Evolutionary conservation across 2,888 invertebrate species (phyloP), one percentile per base, ranked within the genome.

Genomic region (Ditula angustiorana): DNA sequence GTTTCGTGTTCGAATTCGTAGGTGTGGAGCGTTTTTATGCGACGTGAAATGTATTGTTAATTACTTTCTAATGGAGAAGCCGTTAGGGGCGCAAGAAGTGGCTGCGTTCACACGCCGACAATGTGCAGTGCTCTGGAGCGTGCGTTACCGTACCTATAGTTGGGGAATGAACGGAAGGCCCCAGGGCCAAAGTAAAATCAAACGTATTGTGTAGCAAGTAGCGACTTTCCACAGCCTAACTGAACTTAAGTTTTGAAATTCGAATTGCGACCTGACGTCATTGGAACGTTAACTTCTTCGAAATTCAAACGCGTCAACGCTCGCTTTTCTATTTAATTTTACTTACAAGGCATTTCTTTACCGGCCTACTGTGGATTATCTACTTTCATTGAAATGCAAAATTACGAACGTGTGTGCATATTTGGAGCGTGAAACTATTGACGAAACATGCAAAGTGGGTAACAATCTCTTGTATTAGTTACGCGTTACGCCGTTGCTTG

Each of bases 381-480:
- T 81, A 82, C 91, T 92, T 90, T 90, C 90, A 87, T 89, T 88
- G 80, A 81, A 88, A 86, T 85, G 80, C 74, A 69, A 77, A 74
- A 61, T 61, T 58, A 55, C 59, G 61, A 33, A 55, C 52, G 55
- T 13, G n/a, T n/a, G n/a, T n/a, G 35, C 57, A 37, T 85, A 91
- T 91, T 86, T 85, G 84, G 92, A 92, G 89, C 92, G 90, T 92
- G 89, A 89, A 92, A 87, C 85, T 79, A 86, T 90, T 91, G 88
- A 90, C 92, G 92, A 92, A 92, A 92, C 90, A 92, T 92, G 92
- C 90, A 92, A 92, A 92, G 92, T 90, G 90, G 90, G 83, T 87
- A 84, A 92, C 92, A 89, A 92, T 92, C 92, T 91, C 87, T 80
- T 83, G 87, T 89, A 90, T 91, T 92, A 90, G 92, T 90, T 90